These are phyloP conservation scores for Copsychus sechellarum DNA, from an alignment of 2,113 vertebrate genomes.

Conservation along the genomic window DNA sequence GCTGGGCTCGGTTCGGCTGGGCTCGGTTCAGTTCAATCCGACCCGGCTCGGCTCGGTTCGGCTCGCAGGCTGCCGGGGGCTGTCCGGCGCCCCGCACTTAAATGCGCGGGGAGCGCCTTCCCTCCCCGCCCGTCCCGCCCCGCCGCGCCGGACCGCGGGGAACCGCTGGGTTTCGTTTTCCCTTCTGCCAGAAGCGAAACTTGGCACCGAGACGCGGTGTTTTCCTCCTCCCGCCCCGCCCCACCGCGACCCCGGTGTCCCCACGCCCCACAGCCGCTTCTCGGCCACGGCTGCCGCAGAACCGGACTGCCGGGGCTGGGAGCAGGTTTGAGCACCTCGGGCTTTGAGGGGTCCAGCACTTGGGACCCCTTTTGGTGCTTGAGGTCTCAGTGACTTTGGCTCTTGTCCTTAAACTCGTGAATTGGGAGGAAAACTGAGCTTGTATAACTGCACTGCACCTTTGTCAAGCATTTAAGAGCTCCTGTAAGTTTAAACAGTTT, in stretches of 20 bases:
- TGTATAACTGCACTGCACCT: too few species aligned
- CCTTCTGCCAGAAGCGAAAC: background rate
- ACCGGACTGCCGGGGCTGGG: background rate
- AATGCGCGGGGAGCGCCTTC: background rate
- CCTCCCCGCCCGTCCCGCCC: too few species aligned
- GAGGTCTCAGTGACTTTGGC: background rate
- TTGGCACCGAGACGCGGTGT: background rate
- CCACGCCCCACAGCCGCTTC: background rate
- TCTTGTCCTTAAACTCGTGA: background rate
- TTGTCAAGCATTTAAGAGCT: background rate
- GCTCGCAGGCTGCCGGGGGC: background rate
- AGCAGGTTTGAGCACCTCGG: too few species aligned
- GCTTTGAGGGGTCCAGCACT: too few species aligned
- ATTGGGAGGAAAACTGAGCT: background rate
- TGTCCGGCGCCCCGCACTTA: background rate
- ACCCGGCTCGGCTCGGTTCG: background rate
- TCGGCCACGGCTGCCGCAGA: background rate
- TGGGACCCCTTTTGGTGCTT: accelerated
- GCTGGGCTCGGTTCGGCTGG: too few species aligned
- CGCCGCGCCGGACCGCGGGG: background rate
- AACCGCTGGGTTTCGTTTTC: constrained; percentile 42
- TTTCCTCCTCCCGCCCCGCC: background rate
- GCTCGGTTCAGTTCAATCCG: accelerated
- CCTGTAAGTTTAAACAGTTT: background rate
- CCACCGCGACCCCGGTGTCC: background rate